Base-by-base conservation (phyloP, 1,140 invertebrate species). In the Riptortus pedestris region DNA sequence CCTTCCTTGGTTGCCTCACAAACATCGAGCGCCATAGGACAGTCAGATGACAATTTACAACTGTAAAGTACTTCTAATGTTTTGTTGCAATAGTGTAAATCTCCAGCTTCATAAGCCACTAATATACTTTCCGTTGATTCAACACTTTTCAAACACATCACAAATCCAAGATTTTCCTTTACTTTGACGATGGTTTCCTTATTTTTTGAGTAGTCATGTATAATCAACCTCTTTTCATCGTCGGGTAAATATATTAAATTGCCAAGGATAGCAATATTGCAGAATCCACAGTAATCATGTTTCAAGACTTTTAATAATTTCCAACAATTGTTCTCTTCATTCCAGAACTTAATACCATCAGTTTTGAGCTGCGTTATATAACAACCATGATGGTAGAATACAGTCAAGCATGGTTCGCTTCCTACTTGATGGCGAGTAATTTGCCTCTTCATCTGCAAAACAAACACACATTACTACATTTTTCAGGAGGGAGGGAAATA, bases 311-410 rank as follows among this genome's bases (percentile, higher is more conserved):
- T 75, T 66, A 79, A 72, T 52, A 80, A 74, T 27, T 77, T 74
- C 72, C 84, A 85, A 65, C 79, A 79, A 28, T 76, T 77, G 66
- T 80, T 81, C 66, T 79, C 75, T 31, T 78, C 74, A 22, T 18
- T 31, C 79, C 85, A 87, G 63, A 84, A 74, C 73, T 85, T 85
- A 43, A 83, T 75, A 62, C 75, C 74, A 60, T 85, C 85, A 65
- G 78, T 80, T 74, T 87, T 87, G 73, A 84, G 82, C 75, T 87
- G 85, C 28, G 83, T 82, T 52, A 79, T 70, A 57, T 85, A 79
- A 68, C 81, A 72, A 64, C 81, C 78, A 60, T 55, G 20, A 14
- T 52, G n/a, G 5, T 45, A 47, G 12, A 22, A 9, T 14, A 67
- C 51, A 33, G 63, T 63, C 1, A 62, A 26, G 43, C 60, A 59